A percentile compares a stretch with the other conserved stretches of the same genome.
phyloP scores from a whole-genome alignment of 1,140 invertebrate genomes.

The Aphelenchoides fujianensis region DNA sequence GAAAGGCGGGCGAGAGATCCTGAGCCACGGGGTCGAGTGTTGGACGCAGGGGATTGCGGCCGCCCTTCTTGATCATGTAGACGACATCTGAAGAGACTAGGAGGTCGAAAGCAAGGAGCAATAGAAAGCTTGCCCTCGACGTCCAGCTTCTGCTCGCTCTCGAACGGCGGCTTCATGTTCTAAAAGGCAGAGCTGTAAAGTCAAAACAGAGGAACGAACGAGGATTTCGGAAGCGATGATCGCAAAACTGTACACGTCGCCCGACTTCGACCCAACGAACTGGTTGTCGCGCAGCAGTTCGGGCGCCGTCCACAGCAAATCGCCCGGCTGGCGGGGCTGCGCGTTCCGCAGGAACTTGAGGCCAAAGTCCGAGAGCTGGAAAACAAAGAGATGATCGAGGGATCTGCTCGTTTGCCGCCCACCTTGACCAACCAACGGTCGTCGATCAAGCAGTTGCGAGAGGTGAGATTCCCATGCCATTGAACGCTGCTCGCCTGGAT shows the following conservation, averaged over 20 bases:
- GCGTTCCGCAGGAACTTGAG: slow-evolving; percentile 24
- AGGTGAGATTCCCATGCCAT: slow-evolving; percentile 52
- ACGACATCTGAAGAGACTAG: slow-evolving; percentile 1
- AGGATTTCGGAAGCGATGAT: slow-evolving; percentile 50
- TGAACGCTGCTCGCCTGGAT: slow-evolving; percentile 26
- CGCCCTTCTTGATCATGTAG: slow-evolving; percentile 3
- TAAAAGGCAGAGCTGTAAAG: no score
- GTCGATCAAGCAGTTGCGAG: slow-evolving; percentile 53
- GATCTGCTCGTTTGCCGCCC: no score
- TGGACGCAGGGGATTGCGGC: not conserved
- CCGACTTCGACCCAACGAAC: slow-evolving; percentile 37
- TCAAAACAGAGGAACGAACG: no score
- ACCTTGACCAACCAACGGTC: slow-evolving; percentile 60
- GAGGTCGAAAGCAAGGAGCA: not conserved
- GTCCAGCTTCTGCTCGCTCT: not conserved
- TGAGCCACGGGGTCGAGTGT: slow-evolving; percentile 7
- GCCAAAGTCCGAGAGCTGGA: slow-evolving; percentile 31
- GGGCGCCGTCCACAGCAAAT: slow-evolving; percentile 84
- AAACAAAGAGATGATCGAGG: not conserved
- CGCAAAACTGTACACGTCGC: slow-evolving; percentile 51
- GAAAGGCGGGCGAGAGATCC: slow-evolving; percentile 19
- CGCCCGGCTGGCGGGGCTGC: slow-evolving; percentile 19
- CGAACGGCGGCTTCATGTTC: slow-evolving; percentile 67
- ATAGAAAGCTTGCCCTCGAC: not conserved
- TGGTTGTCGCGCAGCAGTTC: slow-evolving; percentile 75